Conservation (phyloP, 1,140 invertebrate genomes). For the Drosophila mojavensis region DNA sequence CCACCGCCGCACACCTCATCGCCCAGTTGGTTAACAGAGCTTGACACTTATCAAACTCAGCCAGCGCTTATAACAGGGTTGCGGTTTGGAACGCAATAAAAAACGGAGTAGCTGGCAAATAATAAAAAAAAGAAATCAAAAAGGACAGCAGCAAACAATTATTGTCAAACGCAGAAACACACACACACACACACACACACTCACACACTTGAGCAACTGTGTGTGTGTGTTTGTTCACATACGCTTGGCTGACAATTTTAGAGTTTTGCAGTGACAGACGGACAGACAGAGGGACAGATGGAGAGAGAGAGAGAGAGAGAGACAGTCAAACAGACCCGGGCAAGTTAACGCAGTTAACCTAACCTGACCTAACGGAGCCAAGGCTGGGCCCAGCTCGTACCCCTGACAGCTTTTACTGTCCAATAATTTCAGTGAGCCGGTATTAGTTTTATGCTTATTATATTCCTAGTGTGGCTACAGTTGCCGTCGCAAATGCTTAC, state of each 20-base stretch:
- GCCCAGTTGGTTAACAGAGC: slow-evolving; percentile 51
- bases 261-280: slow-evolving; percentile 33
- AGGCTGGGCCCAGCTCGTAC: background rate
- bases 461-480: slow-evolving; percentile 19
- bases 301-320: slow-evolving; percentile 6
- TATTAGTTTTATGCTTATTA: slow-evolving; percentile 68
- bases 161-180: slow-evolving; percentile 68
- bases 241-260: slow-evolving; percentile 35
- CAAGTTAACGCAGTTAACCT: background rate
- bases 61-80: slow-evolving; percentile 46
- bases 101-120: slow-evolving; percentile 47
- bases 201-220: background rate
- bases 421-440: slow-evolving; percentile 56
- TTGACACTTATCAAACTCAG: slow-evolving; percentile 52
- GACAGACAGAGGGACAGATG: background rate
- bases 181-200: slow-evolving; percentile 12
- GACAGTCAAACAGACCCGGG: too few relatives aligned
- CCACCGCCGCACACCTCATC: slow-evolving; percentile 14
- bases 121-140: slow-evolving; percentile 41
- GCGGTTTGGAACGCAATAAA: slow-evolving; percentile 52
- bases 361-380: background rate
- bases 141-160: slow-evolving; percentile 66
- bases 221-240: background rate
- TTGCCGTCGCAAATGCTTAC: slow-evolving; percentile 47
- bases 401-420: slow-evolving; percentile 52